These are phyloP conservation scores for Mormyrops boulengeri DNA, from an alignment of 2,797 vertebrate species.

Conservation along the genomic window DNA sequence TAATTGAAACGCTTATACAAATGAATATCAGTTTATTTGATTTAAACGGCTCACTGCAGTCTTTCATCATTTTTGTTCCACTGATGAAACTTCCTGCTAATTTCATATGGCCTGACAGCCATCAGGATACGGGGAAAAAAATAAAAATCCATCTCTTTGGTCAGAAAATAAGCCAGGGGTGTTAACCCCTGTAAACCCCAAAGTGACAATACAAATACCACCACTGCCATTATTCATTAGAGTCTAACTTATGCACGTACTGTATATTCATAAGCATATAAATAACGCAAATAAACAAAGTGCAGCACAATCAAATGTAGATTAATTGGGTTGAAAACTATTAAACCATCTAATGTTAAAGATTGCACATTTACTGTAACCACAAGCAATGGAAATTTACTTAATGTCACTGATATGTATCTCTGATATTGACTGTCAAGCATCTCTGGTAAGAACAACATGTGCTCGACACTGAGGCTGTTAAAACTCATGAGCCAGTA, in stretches of 20 bases:
- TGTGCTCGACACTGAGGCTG: neutral
- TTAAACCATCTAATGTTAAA: neutral
- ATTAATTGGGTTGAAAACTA: neutral
- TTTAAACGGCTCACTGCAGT: neutral
- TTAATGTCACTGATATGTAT: neutral
- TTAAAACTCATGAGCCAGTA: neutral
- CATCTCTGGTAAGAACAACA: neutral
- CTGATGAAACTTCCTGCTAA: neutral
- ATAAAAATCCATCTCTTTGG: neutral
- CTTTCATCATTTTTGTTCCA: neutral
- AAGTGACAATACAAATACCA: neutral
- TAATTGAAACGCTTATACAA: neutral
- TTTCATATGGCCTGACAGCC: neutral
- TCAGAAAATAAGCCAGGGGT: neutral
- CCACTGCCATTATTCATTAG: neutral
- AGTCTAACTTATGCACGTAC: neutral
- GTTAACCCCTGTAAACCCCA: neutral
- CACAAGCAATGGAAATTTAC: neutral
- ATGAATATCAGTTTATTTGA: neutral
- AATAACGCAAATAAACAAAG: neutral
- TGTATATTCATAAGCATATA: neutral
- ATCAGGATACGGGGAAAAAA: neutral
- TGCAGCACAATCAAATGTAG: neutral
- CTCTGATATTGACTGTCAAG: neutral
- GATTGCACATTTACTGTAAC: neutral